Evolutionary conservation across 2,113 vertebrate genomes (phyloP), one percentile per base, ranked within the genome.

Genomic region (Pyrgilauda ruficollis): DNA sequence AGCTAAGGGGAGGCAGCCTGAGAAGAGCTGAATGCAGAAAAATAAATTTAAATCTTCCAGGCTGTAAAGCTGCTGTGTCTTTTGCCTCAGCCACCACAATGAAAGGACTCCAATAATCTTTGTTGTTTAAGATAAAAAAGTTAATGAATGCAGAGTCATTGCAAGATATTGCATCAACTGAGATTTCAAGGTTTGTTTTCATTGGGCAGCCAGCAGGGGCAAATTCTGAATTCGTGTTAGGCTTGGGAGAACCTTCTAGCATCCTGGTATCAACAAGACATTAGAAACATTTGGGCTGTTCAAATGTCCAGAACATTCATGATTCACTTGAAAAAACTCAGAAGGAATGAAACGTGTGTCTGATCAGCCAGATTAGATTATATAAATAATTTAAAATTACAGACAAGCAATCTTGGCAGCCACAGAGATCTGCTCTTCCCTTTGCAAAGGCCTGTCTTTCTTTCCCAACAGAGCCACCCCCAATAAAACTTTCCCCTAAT

Each of bases 111-210:
- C 79, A 63, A 78, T 90, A 93, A 80, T 74, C 69, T 87, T 95
- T 93, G 76, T 94, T 95, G 43, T 41, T 91, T 87, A 68, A 95
- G 74, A 89, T 72, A 63, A 89, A 90, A 97, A 96, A 84, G 28
- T 56, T 84, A 79, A 86, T 62, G 47, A 77, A 74, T 88, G 90
- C 67, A 72, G 73, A 81, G 53, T 84, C 31, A n/a, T 46, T 91
- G 62, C 50, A 92, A 94, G 92, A 93, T 59, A 80, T 37, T 50
- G 46, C 43, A 31, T 37, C 37, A 37, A 37, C 16, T 66, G 68
- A 82, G 31, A 69, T 47, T 73, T 78, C 27, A 56, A 26, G 10
- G 58, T 70, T 61, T 75, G n/a, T 83, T 91, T 86, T 75, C 77
- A 52, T 11, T 55, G 68, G 61, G 68, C 47, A 46, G 21, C 79